These are phyloP conservation scores for Agrochola circellaris DNA, from an alignment of 2,888 invertebrate genomes.

Conservation along the genomic window DNA sequence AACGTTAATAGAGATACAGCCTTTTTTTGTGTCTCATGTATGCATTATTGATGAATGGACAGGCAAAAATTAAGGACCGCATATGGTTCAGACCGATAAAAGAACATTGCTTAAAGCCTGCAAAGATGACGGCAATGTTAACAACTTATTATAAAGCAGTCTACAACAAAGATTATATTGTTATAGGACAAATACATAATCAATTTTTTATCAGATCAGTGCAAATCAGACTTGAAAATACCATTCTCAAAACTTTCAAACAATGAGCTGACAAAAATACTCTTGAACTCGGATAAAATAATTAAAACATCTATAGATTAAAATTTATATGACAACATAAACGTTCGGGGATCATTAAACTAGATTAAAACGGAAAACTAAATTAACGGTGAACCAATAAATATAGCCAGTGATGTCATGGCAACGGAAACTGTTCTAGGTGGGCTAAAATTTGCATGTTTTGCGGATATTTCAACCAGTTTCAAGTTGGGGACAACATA, in stretches of 20 bases:
- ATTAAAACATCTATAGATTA: conserved; percentile 33
- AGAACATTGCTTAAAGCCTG: neutral
- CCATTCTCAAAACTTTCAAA: neutral
- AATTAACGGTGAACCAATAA: conserved; percentile 59
- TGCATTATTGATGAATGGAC: no score
- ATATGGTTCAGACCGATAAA: no score
- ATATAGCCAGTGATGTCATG: conserved; percentile 63
- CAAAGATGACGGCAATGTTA: neutral
- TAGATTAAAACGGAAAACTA: conserved; percentile 63
- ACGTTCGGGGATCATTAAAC: conserved; percentile 44
- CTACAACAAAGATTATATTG: neutral
- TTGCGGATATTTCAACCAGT: conserved; percentile 53
- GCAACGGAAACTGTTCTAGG: conserved; percentile 51
- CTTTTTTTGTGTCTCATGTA: no score
- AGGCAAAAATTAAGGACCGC: no score
- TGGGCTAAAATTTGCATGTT: conserved; percentile 54
- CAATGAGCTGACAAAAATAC: neutral
- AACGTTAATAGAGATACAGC: neutral
- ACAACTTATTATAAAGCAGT: no score
- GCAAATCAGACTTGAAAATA: neutral
- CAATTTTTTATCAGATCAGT: neutral
- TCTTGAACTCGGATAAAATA: neutral
- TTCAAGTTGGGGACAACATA: neutral
- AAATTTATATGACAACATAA: conserved; percentile 48
- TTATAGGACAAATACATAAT: neutral